phyloP scores from a whole-genome alignment of 1,140 invertebrate genomes.

The Chelonus insularis region DNA sequence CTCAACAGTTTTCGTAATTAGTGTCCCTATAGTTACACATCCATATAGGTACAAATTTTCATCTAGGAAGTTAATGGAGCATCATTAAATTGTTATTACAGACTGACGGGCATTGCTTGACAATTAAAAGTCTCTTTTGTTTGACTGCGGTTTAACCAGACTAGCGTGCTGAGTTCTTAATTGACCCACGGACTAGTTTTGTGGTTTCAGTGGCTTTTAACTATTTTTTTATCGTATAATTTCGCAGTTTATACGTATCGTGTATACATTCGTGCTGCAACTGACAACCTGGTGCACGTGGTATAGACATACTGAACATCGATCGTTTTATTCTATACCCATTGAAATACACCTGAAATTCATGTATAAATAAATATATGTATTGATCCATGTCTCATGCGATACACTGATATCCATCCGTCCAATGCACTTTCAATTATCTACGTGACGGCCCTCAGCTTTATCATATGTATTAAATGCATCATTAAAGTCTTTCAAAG shows the following conservation, averaged over 20 bases:
- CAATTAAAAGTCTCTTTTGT: slow-evolving; percentile 16
- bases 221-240: too few species aligned
- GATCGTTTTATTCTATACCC: neutral
- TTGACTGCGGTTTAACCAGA: neutral
- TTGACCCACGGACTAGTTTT: neutral
- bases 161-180: neutral
- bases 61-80: slow-evolving; percentile 2
- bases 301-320: slow-evolving; percentile 1
- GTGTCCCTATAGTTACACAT: neutral
- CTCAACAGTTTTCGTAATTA: slow-evolving; percentile 11
- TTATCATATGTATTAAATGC: neutral
- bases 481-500: neutral
- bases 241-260: neutral
- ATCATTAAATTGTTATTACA: slow-evolving; percentile 19
- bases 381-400: slow-evolving; percentile 6
- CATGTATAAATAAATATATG: slow-evolving; percentile 26
- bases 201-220: too few species aligned
- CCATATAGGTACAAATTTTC: slow-evolving; percentile 16
- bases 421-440: slow-evolving; percentile 26
- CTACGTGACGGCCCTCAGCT: neutral
- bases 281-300: neutral
- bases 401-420: neutral
- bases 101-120: neutral
- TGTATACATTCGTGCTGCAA: neutral
- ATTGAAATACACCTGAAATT: slow-evolving; percentile 6